Conservation (phyloP, 1,140 invertebrate species). For the Calycopis cecrops region DNA sequence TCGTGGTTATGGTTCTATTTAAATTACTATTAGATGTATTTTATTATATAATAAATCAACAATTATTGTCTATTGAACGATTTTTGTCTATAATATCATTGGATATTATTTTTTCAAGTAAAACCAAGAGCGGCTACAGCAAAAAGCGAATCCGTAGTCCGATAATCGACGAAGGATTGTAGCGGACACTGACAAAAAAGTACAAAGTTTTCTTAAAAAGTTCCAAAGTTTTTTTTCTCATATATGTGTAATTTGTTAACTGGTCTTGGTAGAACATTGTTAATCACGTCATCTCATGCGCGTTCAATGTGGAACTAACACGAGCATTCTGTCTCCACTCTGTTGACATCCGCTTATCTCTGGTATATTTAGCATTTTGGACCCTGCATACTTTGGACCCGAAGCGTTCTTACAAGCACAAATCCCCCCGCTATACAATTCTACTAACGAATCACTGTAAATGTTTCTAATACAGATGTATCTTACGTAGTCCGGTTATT, state of each 20-base stretch:
- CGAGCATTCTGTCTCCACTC: slow-evolving; percentile 46
- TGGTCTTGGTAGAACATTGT: slow-evolving; percentile 64
- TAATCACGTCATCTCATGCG: slow-evolving; percentile 59
- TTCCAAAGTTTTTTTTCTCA: slow-evolving; percentile 29
- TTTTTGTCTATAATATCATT: slow-evolving; percentile 24
- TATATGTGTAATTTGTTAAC: slow-evolving; percentile 56
- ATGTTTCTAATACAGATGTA: neutral
- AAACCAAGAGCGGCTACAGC: slow-evolving; percentile 54
- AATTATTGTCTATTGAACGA: neutral
- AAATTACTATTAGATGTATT: neutral
- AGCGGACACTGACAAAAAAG: slow-evolving; percentile 50
- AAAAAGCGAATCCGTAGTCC: slow-evolving; percentile 50
- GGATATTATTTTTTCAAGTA: slow-evolving; percentile 62
- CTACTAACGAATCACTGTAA: slow-evolving; percentile 32
- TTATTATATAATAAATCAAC: neutral
- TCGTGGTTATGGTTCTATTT: neutral
- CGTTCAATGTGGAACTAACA: slow-evolving; percentile 67
- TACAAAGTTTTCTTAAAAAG: slow-evolving; percentile 51
- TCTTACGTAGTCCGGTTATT: slow-evolving; percentile 2
- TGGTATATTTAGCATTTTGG: slow-evolving; percentile 61
- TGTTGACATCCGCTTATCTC: slow-evolving; percentile 58
- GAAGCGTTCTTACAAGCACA: slow-evolving; percentile 56
- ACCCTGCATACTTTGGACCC: slow-evolving; percentile 59
- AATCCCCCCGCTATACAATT: slow-evolving; percentile 36
- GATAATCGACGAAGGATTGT: slow-evolving; percentile 41